Base-by-base conservation (phyloP, 2,797 vertebrate species). In the Enteromius viviparus region DNA sequence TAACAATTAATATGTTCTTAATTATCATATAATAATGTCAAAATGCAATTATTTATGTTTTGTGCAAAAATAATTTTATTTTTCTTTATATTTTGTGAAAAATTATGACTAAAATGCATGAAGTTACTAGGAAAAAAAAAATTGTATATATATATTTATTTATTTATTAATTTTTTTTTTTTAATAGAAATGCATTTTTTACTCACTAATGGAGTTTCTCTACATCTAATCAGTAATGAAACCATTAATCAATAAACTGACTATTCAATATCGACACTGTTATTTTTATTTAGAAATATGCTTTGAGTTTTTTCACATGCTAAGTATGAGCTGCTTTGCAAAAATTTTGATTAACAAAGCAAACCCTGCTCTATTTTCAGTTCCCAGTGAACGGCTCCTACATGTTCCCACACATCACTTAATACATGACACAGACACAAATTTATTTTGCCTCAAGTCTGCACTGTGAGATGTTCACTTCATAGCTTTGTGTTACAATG, bases 361-460 rank as follows among this genome's bases (percentile, higher is more conserved):
- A 81, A 87, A 87, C 80, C 58, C 26, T 74, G 60, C 79, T 69
- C 23, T 68, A 34, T 66, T 69, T 69, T 82, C 64, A 70, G 64
- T 76, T 77, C 37, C 23, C 51, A 34, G 45, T n/a, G 32, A 66
- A 79, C 68, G 26, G 37, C 34, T 60, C 37, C 26, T 32, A 64
- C 26, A 64, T 64, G 60, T 64, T 64, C 60, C 26, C 64, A 42
- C 29, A 45, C 29, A 12, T 19, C 29, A 34, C 74, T 76, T 69
- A 19, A 66, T 37, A 47, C 19, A 74, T 34, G 26, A 62, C 40
- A 29, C 51, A 9, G 37, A 42, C 19, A 62, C 23, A 23, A n/a
- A n/a, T n/a, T n/a, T 60, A 77, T 26, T 74, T 34, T 21, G 10
- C 6, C 53, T 12, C 60, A n/a, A 12, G 4, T 60, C 53, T 23